phyloP scores from a whole-genome alignment of 64 coral and sea anemone genomes.

The Catalaphyllia jardinei region DNA sequence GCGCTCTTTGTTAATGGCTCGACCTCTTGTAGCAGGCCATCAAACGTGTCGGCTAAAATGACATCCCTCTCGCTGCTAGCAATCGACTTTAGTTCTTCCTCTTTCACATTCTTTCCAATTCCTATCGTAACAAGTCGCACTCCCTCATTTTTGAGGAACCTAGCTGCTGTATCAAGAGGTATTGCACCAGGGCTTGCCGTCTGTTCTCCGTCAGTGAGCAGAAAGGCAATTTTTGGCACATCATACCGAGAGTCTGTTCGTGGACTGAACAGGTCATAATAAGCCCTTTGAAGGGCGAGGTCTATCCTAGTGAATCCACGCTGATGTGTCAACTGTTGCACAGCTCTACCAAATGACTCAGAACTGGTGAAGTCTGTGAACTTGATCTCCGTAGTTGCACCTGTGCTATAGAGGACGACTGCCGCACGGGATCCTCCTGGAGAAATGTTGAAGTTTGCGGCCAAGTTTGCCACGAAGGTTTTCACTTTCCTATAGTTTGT shows the following conservation, averaged over 20 bases:
- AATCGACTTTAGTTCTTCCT: constrained; percentile 42
- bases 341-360: constrained; percentile 9
- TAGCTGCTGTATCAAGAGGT: background rate
- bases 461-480: constrained; percentile 35
- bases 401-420: constrained; percentile 46
- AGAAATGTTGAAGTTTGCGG: constrained; percentile 38
- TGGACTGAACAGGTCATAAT: constrained; percentile 27
- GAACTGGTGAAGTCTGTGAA: constrained; percentile 12
- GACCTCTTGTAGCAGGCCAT: background rate
- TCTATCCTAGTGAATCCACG: constrained; percentile 53
- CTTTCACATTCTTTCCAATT: constrained; percentile 33
- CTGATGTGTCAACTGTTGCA: constrained; percentile 17
- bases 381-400: background rate
- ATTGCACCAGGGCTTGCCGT: background rate
- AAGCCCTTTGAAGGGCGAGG: constrained; percentile 21
- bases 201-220: constrained; percentile 16
- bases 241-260: constrained; percentile 21
- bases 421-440: constrained; percentile 41
- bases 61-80: constrained; percentile 15
- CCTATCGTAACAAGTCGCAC: constrained; percentile 39
- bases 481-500: constrained; percentile 40
- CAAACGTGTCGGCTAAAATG: background rate
- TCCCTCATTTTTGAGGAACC: constrained; percentile 25
- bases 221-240: constrained; percentile 30
- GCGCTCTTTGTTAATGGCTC: background rate